Evolutionary conservation across 92 coral and sea anemone species (phyloP).

Genomic region (Metridium senile): DNA sequence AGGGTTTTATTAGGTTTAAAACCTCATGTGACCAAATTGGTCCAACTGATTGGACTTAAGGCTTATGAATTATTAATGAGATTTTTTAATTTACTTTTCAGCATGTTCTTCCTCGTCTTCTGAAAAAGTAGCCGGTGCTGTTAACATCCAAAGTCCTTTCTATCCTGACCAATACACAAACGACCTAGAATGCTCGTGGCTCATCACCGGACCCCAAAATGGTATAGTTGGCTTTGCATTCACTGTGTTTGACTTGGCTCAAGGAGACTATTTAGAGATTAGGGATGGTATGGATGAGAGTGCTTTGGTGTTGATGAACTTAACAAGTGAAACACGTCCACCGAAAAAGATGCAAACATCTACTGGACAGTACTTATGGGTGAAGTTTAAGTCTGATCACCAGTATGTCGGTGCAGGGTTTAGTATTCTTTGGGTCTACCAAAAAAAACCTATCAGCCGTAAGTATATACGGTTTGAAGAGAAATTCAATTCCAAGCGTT

Average conservation of each 20-base stretch:
- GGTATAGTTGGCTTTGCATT: background rate
- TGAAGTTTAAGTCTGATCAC: constrained; percentile 10
- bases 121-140: background rate
- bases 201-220: constrained; percentile 5
- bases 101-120: background rate
- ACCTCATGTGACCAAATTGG: background rate
- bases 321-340: background rate
- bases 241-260: background rate
- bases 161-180: background rate
- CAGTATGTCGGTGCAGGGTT: background rate
- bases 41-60: background rate
- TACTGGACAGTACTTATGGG: constrained; percentile 5
- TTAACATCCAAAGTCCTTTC: background rate
- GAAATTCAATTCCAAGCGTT: background rate
- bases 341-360: background rate
- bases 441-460: background rate
- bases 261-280: constrained; percentile 12
- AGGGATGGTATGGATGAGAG: background rate
- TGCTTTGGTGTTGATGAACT: constrained; percentile 4
- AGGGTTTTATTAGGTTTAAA: too few relatives aligned
- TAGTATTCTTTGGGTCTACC: background rate
- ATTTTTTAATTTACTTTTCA: background rate
- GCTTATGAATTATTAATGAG: background rate
- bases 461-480: background rate
- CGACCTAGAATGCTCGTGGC: constrained; percentile 24